Base-by-base conservation (phyloP, 2,797 vertebrate species). In the Sebastes melanostomus region DNA sequence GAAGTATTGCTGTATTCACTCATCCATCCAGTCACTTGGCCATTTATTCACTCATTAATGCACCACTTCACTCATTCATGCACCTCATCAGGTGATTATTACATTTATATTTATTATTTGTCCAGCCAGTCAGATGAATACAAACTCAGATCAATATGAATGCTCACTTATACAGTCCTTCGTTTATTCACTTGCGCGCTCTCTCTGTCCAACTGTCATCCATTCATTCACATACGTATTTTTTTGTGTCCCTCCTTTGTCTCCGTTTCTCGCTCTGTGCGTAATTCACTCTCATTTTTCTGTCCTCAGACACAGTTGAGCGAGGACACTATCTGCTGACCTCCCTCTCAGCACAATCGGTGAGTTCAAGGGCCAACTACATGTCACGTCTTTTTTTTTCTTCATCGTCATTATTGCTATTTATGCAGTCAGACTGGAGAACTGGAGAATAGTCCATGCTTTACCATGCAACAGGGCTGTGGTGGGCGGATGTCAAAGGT, bases 251-350 rank as follows among this genome's bases (percentile, higher is more conserved):
- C 2, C 29, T 34, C 10, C 24, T 52, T 30, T 30, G 14, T 52
- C 24, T 61, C 30, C 9, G 10, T 75, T 4, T 61, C 27, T 72
- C 22, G 4, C 59, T 74, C 27, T 63, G 27, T 22, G 5, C 72
- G 36, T 77, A 68, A 82, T 72, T 59, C 9, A 22, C 30, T 81
- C 29, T 46, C 11, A 7, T 84, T 86, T n/a, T 80, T 83, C 42
- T 88, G 65, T 85, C 66, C 70, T 38, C 87, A 95, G 94, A 92
- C 84, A 93, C 92, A 0, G 75, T 91, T 11, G 14, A 1, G 56
- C 76, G 2, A 3, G 1, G 3, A 0, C 3, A 78, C 16, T 85
- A 93, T 66, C 82, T 93, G 20, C 75, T 79, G 54, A 63, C 68
- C 60, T 42, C 62, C 34, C 90, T 93, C 65, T 3, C 36, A 50